phyloP scores from a whole-genome alignment of 2,888 invertebrate species.

The Synanthedon formicaeformis region DNA sequence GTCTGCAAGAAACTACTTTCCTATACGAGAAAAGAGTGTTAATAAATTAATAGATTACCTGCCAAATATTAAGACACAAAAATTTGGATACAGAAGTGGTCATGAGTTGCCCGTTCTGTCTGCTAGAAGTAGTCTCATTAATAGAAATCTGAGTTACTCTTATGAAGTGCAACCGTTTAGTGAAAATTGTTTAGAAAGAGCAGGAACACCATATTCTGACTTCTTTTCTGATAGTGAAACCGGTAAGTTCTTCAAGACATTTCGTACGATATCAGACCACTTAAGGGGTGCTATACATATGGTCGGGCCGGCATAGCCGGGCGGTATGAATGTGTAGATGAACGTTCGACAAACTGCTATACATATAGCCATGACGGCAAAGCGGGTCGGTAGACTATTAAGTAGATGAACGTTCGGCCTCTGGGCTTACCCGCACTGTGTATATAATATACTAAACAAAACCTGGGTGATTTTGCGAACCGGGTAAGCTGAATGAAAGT shows the following conservation, averaged over 20 bases:
- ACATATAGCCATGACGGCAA: too few species aligned
- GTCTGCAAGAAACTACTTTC: slow-evolving; percentile 59
- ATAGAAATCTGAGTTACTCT: slow-evolving; percentile 49
- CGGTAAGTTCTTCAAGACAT: slow-evolving; percentile 22
- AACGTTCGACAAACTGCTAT: too few species aligned
- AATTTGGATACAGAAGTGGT: slow-evolving; percentile 34
- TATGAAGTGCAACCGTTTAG: slow-evolving; percentile 36
- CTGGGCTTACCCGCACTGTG: too few species aligned
- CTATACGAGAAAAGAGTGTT: slow-evolving; percentile 49
- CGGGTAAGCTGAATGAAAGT: too few species aligned
- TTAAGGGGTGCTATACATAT: too few species aligned
- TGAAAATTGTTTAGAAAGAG: slow-evolving; percentile 36
- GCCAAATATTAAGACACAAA: slow-evolving; percentile 51
- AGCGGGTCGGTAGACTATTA: too few species aligned
- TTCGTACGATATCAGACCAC: neutral
- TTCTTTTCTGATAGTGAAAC: slow-evolving; percentile 60
- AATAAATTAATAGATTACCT: slow-evolving; percentile 51
- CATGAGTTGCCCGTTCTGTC: slow-evolving; percentile 45
- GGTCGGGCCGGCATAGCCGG: too few species aligned
- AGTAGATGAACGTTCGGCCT: too few species aligned
- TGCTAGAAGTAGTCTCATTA: slow-evolving; percentile 37
- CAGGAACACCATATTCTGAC: slow-evolving; percentile 56
- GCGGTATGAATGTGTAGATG: too few species aligned
- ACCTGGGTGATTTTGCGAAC: too few species aligned
- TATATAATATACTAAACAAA: too few species aligned